Percentiles rank a stretch among this genome's conserved stretches.
These are phyloP conservation scores for Drosophila neotestacea DNA, from an alignment of 2,888 invertebrate genomes.

Conservation along the genomic window DNA sequence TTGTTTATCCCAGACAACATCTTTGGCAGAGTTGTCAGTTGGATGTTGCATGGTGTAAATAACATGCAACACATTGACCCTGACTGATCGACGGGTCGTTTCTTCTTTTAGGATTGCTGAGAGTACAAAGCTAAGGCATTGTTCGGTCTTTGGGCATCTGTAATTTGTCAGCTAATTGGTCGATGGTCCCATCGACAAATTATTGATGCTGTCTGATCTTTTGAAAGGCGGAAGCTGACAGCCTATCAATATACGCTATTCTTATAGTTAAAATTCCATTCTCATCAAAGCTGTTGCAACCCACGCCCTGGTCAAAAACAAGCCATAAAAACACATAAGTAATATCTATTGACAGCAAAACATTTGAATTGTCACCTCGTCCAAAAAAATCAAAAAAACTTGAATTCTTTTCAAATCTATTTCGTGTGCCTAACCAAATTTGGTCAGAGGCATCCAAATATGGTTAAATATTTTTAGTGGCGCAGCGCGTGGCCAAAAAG, in stretches of 20 bases:
- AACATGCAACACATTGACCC: conserved; percentile 75
- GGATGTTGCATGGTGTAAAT: conserved; percentile 30
- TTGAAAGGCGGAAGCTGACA: conserved; percentile 59
- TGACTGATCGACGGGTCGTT: conserved; percentile 46
- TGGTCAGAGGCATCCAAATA: conserved; percentile 45
- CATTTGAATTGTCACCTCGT: conserved; percentile 68
- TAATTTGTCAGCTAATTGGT: conserved; percentile 61
- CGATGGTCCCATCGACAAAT: conserved; percentile 11
- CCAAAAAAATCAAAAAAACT: conserved; percentile 33
- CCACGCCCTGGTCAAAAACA: conserved; percentile 36
- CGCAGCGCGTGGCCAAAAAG: conserved; percentile 66
- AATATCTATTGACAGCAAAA: conserved; percentile 68
- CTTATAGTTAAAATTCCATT: background rate
- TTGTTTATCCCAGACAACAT: conserved; percentile 37
- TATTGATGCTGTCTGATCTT: conserved; percentile 28
- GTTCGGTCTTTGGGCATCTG: conserved; percentile 54
- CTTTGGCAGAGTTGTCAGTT: conserved; percentile 22
- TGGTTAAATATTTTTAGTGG: conserved; percentile 57
- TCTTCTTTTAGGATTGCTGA: conserved; percentile 16
- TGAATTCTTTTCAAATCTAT: conserved; percentile 53
- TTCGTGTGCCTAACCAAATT: conserved; percentile 61
- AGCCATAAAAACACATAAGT: conserved; percentile 41
- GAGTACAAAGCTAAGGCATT: conserved; percentile 61
- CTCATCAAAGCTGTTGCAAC: conserved; percentile 11
- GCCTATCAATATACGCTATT: background rate